phyloP scores from a whole-genome alignment of 1,140 invertebrate genomes.

The Plodia interpunctella region DNA sequence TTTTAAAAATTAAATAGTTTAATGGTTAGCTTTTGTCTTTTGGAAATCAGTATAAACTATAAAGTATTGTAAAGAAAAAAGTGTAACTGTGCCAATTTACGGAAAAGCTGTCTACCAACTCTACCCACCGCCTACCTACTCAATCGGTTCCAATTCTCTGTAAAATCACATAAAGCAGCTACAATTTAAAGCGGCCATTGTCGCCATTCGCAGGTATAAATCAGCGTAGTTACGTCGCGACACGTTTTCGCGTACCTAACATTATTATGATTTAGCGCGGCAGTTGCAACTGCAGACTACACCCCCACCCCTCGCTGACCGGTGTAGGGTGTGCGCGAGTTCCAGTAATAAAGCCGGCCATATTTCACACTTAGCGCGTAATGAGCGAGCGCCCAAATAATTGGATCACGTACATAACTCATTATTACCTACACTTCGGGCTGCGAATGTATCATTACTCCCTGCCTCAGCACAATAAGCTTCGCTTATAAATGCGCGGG shows the following conservation, averaged over 20 bases:
- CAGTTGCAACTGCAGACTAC: conserved; percentile 57
- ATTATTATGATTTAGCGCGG: conserved; percentile 70
- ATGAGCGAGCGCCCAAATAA: conserved; percentile 78
- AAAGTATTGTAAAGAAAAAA: too few species aligned
- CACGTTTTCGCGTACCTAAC: conserved; percentile 39
- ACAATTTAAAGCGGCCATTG: background rate
- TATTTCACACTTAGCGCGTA: conserved; percentile 78
- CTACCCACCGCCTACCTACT: too few species aligned
- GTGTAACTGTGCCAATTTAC: too few species aligned
- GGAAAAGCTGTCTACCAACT: too few species aligned
- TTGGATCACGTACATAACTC: conserved; percentile 78
- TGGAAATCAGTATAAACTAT: too few species aligned
- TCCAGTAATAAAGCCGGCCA: conserved; percentile 70
- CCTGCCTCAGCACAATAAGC: conserved; percentile 14
- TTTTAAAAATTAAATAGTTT: background rate
- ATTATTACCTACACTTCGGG: conserved; percentile 74
- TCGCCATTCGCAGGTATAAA: background rate
- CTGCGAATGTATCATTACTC: conserved; percentile 69
- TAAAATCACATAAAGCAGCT: background rate
- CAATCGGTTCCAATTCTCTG: background rate
- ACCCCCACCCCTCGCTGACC: conserved; percentile 10
- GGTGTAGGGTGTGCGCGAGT: conserved; percentile 22
- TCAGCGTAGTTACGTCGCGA: conserved; percentile 4
- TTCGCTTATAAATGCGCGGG: conserved; percentile 1
- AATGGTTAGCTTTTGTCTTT: too few species aligned